Base-by-base conservation (phyloP, 2,888 invertebrate species). In the Chymomyza fuscimana region DNA sequence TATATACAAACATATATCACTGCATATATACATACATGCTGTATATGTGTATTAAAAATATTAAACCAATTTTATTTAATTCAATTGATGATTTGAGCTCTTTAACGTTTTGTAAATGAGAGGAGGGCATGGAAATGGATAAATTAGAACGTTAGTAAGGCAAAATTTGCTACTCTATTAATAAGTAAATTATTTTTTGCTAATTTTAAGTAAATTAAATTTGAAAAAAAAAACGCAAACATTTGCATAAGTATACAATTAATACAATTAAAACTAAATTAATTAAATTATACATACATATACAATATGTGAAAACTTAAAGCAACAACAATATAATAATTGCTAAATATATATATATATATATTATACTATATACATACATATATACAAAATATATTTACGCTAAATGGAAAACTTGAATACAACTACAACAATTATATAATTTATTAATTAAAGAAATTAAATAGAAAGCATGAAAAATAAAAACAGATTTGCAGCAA, bases 191-290 rank as follows among this genome's bases (percentile, higher is more conserved):
- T 77, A 78, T 77, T 77, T 77, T 46, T 77, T 70, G 68, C 65
- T 72, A 74, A 74, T 58, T 66, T 60, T 77, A 77, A 77, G 77
- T 77, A 77, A 74, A 77, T 63, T 74, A 74, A 77, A 77, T 77
- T 67, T 69, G 69, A 72, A 70, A 74, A 54, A 46, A 12, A 5
- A 46, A 46, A 69, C 69, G 71, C 76, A 70, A 19, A 36, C 36
- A 40, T 32, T 83, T 85, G 83, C 85, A 85, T 87, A 88, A 87
- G 88, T 86, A 86, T 86, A 86, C 88, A 88, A 87, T 86, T 88
- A 86, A 88, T 88, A 81, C 77, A 87, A 86, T 86, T 88, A 83
- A 82, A 80, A 54, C 12, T 46, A 46, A 54, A 19, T 54, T 54
- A 54, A 54, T 54, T 54, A 54, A 54, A 22, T 54, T 22, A 65